A percentile compares a stretch with the other conserved stretches of the same genome.
These are phyloP conservation scores for Triplophysa rosa DNA, from an alignment of 2,113 vertebrate species.

Conservation along the genomic window DNA sequence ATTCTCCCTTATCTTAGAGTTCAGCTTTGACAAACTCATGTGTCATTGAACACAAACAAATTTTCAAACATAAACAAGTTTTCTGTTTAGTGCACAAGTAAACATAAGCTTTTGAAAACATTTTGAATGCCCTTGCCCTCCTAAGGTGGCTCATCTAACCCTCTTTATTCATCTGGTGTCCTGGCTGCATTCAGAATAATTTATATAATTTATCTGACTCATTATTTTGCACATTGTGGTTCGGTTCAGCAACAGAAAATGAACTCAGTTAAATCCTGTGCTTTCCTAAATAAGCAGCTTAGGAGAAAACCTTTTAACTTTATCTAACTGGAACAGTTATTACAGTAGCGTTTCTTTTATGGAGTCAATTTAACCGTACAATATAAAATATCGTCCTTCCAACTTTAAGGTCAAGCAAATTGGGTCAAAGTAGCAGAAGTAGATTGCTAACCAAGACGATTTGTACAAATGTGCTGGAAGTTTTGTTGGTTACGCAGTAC, in stretches of 20 bases:
- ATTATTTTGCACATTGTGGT: slow-evolving; percentile 9
- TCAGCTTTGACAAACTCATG: too few relatives aligned
- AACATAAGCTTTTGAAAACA: too few relatives aligned
- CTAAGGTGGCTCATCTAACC: neutral
- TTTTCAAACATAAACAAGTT: too few relatives aligned
- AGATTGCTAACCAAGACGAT: too few relatives aligned
- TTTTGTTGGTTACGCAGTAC: too few relatives aligned
- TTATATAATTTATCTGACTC: neutral
- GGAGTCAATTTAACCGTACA: neutral
- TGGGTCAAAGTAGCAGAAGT: neutral
- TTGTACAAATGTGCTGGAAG: too few relatives aligned
- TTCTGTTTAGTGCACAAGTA: too few relatives aligned
- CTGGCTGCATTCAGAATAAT: neutral
- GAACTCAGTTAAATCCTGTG: slow-evolving; percentile 1
- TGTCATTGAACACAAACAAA: too few relatives aligned
- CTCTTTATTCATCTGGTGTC: neutral
- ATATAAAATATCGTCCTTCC: neutral
- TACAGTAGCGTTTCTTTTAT: slow-evolving; percentile 10
- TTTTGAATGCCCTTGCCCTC: neutral
- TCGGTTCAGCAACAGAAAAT: neutral
- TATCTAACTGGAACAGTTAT: slow-evolving; percentile 5
- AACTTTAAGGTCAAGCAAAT: neutral
- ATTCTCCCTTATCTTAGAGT: too few relatives aligned
- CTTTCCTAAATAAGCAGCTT: slow-evolving; percentile 22
- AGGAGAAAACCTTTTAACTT: slow-evolving; percentile 16